Conservation (phyloP, 2,113 vertebrate genomes). For the Poeciliopsis retropinna region DNA sequence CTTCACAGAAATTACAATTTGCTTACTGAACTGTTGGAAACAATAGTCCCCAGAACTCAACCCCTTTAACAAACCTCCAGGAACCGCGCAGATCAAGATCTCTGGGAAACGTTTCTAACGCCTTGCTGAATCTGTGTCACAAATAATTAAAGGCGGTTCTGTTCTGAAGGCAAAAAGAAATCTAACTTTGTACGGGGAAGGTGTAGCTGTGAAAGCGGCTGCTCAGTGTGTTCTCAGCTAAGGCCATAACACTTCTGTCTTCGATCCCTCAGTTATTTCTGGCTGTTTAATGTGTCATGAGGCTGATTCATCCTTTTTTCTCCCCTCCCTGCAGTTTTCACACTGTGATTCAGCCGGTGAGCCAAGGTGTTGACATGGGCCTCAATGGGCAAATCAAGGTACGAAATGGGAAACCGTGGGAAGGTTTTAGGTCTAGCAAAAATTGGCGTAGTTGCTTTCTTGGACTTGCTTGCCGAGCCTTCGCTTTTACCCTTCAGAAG, state of each 20-base stretch:
- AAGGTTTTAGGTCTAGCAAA: conserved; percentile 36
- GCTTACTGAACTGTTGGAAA: background rate
- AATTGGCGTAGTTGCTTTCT: conserved; percentile 36
- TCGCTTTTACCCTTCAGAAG: conserved; percentile 40
- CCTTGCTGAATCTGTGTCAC: background rate
- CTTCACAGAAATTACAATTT: too few species aligned
- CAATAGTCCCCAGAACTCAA: background rate
- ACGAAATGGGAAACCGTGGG: conserved; percentile 42
- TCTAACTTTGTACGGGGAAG: too few species aligned
- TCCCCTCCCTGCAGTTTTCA: conserved; percentile 32
- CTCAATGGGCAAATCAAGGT: conserved; percentile 37
- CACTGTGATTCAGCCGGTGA: conserved; percentile 28
- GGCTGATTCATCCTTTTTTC: background rate
- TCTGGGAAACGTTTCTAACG: background rate
- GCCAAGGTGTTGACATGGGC: conserved; percentile 43
- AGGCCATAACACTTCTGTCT: background rate
- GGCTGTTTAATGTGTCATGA: background rate
- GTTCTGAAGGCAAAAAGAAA: background rate
- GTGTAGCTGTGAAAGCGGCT: background rate
- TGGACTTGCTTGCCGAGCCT: conserved; percentile 42
- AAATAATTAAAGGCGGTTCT: background rate
- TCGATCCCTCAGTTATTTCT: conserved; percentile 1
- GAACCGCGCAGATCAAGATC: too few species aligned
- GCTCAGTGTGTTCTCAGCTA: background rate
- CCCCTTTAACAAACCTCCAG: background rate